A percentile compares a stretch with the other conserved stretches of the same genome.
Conservation (phyloP, 2,113 vertebrate genomes). For the Indri indri region DNA sequence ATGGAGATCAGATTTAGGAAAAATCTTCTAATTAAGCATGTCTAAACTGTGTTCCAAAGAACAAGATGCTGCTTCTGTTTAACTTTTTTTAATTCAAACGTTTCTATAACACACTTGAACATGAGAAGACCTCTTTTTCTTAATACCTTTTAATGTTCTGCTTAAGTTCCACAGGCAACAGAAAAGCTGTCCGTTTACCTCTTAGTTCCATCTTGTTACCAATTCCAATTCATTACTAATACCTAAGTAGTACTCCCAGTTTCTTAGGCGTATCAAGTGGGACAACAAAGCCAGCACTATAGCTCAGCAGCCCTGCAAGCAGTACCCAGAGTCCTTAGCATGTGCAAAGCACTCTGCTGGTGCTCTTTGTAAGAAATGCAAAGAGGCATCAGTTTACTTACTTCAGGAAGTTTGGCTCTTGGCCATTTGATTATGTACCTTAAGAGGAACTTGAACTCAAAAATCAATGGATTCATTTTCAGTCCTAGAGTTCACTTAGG, state of each 20-base stretch:
- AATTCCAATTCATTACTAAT: neutral
- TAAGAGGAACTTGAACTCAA: neutral
- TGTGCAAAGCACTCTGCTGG: neutral
- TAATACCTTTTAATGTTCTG: neutral
- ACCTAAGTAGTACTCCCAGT: neutral
- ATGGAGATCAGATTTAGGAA: neutral
- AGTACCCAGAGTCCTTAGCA: neutral
- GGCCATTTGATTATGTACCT: neutral
- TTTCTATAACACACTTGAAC: neutral
- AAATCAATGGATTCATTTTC: constrained; percentile 4
- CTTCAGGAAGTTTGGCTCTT: neutral
- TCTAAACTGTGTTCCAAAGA: neutral
- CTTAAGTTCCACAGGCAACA: neutral
- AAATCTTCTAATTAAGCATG: neutral
- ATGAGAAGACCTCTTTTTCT: neutral
- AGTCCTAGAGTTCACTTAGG: neutral
- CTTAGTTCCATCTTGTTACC: neutral
- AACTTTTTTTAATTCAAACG: neutral
- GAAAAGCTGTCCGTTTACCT: neutral
- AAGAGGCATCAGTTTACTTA: neutral
- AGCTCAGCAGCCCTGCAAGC: neutral
- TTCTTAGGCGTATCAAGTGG: neutral
- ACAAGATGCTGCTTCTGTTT: neutral
- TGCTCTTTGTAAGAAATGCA: neutral
- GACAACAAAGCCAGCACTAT: neutral